phyloP scores from a whole-genome alignment of 2,797 vertebrate genomes.

The Meda fulgida region DNA sequence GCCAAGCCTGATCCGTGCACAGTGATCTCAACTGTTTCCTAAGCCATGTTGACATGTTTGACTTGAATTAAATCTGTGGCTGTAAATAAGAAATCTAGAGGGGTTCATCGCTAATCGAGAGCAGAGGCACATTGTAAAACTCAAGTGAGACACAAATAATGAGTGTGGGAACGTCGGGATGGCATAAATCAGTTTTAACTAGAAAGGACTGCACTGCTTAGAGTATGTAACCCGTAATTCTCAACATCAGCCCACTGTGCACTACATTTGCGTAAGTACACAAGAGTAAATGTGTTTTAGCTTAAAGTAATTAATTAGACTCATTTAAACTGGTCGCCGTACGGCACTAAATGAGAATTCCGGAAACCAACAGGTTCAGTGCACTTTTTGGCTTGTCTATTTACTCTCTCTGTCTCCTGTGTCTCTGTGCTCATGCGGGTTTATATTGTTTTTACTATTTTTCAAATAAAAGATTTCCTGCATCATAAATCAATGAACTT shows the following conservation, averaged over 20 bases:
- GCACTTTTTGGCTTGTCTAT: not conserved
- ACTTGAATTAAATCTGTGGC: constrained; percentile 48
- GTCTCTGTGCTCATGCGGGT: constrained; percentile 3
- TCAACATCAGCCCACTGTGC: not conserved
- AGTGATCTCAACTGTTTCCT: constrained; percentile 47
- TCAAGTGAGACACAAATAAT: constrained; percentile 29
- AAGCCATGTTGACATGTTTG: constrained; percentile 56
- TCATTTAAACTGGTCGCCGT: not conserved
- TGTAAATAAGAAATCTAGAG: constrained; percentile 42
- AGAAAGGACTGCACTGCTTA: constrained; percentile 23
- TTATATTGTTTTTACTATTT: not conserved
- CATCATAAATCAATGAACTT: not conserved
- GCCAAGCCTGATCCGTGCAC: constrained; percentile 54
- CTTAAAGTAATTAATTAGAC: not conserved
- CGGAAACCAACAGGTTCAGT: constrained; percentile 2
- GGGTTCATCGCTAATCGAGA: constrained; percentile 41
- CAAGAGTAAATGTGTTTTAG: constrained; percentile 4
- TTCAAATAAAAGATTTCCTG: not conserved
- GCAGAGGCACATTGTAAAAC: constrained; percentile 34
- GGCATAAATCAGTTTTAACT: constrained; percentile 30
- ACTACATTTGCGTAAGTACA: not conserved
- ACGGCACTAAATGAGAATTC: not conserved
- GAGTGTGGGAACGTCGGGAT: constrained; percentile 25
- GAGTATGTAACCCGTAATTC: not conserved
- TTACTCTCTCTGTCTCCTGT: constrained; percentile 11